Evolutionary conservation across 2,888 invertebrate species (phyloP).

Genomic region (Mactromeris polynyma): DNA sequence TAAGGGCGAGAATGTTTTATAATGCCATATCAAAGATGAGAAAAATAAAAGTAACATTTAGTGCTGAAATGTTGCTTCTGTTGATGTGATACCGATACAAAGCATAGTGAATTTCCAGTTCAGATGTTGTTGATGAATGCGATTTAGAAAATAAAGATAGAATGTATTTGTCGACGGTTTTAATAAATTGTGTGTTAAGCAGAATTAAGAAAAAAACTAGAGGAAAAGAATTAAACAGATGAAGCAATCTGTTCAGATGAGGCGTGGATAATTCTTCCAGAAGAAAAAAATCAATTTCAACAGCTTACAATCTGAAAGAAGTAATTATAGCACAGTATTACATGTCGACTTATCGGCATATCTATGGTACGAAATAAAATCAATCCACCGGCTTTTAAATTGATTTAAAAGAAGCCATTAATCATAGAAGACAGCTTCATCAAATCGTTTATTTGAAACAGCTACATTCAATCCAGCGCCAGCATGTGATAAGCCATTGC

Average conservation of each 20-base stretch:
- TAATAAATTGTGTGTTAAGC: neutral
- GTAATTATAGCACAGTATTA: slow-evolving; percentile 12
- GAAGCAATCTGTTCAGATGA: neutral
- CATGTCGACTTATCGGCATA: neutral
- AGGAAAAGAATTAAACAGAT: neutral
- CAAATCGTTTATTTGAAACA: no score
- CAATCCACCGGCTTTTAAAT: neutral
- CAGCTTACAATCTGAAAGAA: neutral
- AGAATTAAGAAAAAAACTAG: neutral
- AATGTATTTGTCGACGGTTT: no score
- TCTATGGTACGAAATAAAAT: neutral
- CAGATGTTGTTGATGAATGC: no score
- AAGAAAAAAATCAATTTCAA: neutral
- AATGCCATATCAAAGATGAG: no score
- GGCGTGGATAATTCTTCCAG: neutral
- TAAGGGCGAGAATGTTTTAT: no score
- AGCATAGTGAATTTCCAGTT: no score
- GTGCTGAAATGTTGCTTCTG: no score
- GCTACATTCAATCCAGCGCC: neutral
- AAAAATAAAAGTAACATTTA: no score
- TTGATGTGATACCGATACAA: no score
- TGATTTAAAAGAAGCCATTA: neutral
- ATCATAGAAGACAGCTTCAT: neutral
- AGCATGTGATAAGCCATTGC: neutral
- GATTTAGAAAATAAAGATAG: no score